Base-by-base conservation (phyloP, 2,888 invertebrate species). In the Boloria selene region DNA sequence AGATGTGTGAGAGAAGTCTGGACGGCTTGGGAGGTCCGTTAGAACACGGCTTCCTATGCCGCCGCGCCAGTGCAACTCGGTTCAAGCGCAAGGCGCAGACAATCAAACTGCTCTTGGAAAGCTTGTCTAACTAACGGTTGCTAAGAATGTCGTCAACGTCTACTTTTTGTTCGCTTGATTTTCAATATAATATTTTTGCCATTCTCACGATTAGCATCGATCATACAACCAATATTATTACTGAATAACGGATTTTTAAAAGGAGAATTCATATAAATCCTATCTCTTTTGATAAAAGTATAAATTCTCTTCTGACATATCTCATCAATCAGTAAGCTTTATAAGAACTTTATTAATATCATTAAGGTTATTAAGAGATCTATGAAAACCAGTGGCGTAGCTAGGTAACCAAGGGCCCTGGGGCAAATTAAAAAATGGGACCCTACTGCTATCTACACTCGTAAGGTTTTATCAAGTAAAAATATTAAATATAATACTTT, bases 81-180 rank as follows among this genome's bases (percentile, higher is more conserved):
- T 45, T 45, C 22, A 56, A 56, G 53, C 54, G 18, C 31, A 59
- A 47, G 65, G 51, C 67, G 65, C 52, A 64, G 61, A 59, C 65
- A 69, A 65, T 68, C 72, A 73, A 72, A 72, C 74, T 55, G 63
- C 74, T 71, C 71, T 72, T 65, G 64, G 70, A 70, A 71, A 80
- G 81, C 79, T 82, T 81, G 81, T 84, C 86, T 83, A 85, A 79
- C 80, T 88, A 90, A 89, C 88, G 88, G 88, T 87, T 80, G 76
- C 77, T 83, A 84, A 86, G 88, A 89, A 89, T 89, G 88, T 84
- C 80, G 87, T 83, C 82, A 82, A 79, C 77, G 78, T 83, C 87
- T 79, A 84, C 83, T 86, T 87, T 87, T 87, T 84, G 83, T 80
- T 71, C 82, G 77, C 76, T 83, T 81, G 81, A 82, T 79, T 83